A percentile compares a stretch with the other conserved stretches of the same genome.
Conservation (phyloP, 2,113 vertebrate genomes). For the Colinus virginianus region DNA sequence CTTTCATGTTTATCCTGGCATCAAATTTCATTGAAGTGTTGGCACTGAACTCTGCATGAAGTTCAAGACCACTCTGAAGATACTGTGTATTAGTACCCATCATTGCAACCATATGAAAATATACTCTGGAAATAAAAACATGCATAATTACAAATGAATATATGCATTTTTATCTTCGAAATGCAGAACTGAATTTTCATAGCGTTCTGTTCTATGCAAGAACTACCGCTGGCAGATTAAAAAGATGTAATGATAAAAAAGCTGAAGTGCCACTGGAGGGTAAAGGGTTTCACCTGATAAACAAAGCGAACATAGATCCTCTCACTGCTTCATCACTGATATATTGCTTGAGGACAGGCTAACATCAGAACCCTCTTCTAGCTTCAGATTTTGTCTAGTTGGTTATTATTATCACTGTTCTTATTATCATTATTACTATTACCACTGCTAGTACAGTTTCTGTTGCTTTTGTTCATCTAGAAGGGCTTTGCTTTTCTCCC, state of each 20-base stretch:
- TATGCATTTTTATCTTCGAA: not conserved
- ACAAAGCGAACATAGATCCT: not conserved
- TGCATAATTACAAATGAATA: not conserved
- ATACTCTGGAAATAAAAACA: slow-evolving; percentile 62
- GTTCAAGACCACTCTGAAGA: slow-evolving; percentile 79
- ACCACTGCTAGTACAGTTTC: not conserved
- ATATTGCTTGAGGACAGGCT: not conserved
- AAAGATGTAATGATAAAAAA: not conserved
- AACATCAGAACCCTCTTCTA: not conserved
- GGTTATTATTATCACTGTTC: not conserved
- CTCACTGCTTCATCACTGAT: not conserved
- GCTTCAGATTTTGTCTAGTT: not conserved
- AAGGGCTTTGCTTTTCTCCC: not conserved
- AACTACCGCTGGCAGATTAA: not conserved
- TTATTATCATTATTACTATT: not conserved
- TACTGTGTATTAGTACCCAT: slow-evolving; percentile 85
- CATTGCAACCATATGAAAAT: slow-evolving; percentile 76
- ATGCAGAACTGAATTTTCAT: not conserved
- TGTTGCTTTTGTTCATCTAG: not conserved
- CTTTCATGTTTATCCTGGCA: slow-evolving; percentile 76
- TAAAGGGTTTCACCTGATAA: not conserved
- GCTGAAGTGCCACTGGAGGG: not conserved
- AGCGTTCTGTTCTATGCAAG: not conserved
- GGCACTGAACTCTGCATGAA: slow-evolving; percentile 71
- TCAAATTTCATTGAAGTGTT: slow-evolving; percentile 74